Percentiles rank a stretch among this genome's conserved stretches.
Evolutionary conservation across 2,888 invertebrate genomes (phyloP).

Genomic region (Sabellastarte sp.): DNA sequence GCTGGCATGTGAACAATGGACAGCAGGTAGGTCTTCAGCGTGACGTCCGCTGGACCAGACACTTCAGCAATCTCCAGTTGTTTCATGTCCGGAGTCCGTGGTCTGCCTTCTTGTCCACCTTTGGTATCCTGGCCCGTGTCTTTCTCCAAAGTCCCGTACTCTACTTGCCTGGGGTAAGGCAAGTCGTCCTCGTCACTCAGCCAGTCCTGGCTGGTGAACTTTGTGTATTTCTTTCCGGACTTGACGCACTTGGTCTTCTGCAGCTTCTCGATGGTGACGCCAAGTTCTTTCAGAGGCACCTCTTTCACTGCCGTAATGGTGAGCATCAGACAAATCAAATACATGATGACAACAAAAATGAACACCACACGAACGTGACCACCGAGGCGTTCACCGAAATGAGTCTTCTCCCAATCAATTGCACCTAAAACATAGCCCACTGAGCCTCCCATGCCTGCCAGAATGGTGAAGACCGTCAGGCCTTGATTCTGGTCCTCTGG

Average conservation of each 20-base stretch:
- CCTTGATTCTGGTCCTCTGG: constrained; percentile 80
- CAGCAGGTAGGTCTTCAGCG: constrained; percentile 75
- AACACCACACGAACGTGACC: constrained; percentile 92
- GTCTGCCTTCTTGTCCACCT: constrained; percentile 2
- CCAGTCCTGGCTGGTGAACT: constrained; percentile 48
- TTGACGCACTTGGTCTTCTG: constrained; percentile 40
- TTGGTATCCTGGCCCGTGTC: too few relatives aligned
- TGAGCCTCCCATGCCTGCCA: constrained; percentile 94
- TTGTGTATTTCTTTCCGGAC: constrained; percentile 44
- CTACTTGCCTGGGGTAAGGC: background rate
- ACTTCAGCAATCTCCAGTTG: background rate
- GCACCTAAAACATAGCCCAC: constrained; percentile 76
- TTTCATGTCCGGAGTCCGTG: background rate
- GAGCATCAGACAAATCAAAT: constrained; percentile 77
- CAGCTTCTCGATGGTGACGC: constrained; percentile 28
- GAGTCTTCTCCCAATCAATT: constrained; percentile 86
- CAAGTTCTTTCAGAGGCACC: constrained; percentile 61
- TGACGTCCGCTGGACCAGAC: constrained; percentile 35
- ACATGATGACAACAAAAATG: constrained; percentile 84
- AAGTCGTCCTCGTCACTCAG: constrained; percentile 11
- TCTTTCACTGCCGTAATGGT: constrained; percentile 89
- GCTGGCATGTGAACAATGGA: constrained; percentile 90
- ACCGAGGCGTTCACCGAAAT: constrained; percentile 74
- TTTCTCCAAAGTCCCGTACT: constrained; percentile 7
- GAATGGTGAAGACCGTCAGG: constrained; percentile 90